phyloP scores from a whole-genome alignment of 2,797 vertebrate genomes.

The Alosa sapidissima region DNA sequence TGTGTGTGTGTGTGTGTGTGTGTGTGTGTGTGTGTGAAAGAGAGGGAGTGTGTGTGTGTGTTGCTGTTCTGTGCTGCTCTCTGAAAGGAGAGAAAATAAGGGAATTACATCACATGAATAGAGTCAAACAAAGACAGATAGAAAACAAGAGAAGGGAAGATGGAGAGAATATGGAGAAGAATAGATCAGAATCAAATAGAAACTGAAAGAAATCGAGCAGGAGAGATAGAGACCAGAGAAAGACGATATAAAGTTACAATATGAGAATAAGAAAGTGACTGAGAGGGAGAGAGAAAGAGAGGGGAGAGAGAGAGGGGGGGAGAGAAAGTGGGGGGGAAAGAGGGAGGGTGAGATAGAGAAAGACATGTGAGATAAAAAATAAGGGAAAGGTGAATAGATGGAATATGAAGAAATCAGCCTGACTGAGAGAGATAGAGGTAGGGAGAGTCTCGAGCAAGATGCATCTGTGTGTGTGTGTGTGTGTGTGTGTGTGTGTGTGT shows the following conservation, averaged over 20 bases:
- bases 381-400: not conserved
- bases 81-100: not conserved
- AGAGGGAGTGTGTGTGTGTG: not conserved
- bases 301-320: no score
- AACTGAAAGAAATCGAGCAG: no score
- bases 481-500: constrained; percentile 8
- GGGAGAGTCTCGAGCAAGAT: not conserved
- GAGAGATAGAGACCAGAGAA: no score
- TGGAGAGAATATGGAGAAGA: no score
- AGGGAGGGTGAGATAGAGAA: not conserved
- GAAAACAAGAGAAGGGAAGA: no score
- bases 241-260: not conserved
- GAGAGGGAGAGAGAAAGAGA: not conserved
- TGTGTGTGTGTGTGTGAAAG: no score
- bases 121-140: not conserved
- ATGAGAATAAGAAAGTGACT: no score
- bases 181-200: no score
- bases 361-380: not conserved
- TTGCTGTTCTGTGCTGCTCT: not conserved
- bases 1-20: constrained; percentile 7
- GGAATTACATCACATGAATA: not conserved
- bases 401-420: not conserved
- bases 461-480: not conserved
- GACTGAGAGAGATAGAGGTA: not conserved
- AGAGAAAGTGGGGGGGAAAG: no score